Base-by-base conservation (phyloP, 2,113 vertebrate species). In the Columbina picui region DNA sequence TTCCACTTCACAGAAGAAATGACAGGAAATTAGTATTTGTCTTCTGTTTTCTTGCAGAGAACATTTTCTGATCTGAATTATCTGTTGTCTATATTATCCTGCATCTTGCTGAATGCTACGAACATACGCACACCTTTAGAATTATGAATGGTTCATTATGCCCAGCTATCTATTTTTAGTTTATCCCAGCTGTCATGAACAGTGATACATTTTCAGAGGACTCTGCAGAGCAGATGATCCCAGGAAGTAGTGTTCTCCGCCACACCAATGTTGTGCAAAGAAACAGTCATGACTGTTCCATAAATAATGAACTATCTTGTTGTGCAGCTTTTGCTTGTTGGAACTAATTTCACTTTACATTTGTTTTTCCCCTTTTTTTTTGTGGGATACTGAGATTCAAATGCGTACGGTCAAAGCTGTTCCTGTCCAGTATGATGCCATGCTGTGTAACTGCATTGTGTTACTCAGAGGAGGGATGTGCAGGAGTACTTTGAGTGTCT, bases 381-480 rank as follows among this genome's bases (percentile, higher is more conserved):
- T 69, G 21, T 50, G 32, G 39, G 8, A 47, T 55, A 49, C 13
- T 53, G 45, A 30, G 8, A 60, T 52, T 76, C 36, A 81, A 75
- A 56, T 56, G 30, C 69, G 9, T 64, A 84, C 84, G 34, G 32
- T 84, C 16, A 71, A 73, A 87, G 7, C 20, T 29, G 14, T 45
- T 6, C n/a, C 55, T 52, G 12, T 56, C 19, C 11, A 8, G 22
- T 50, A 36, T 29, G 53, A 49, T 75, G 38, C 12, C 0, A 0
- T 71, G n/a, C 20, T 64, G 9, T 64, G 30, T 63, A 69, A 34
- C 15, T 34, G 25, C 21, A 34, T 8, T 25, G 2, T 32, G n/a
- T 34, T 67, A 45, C 52, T 82, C 60, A 80, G n/a, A 67, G 50
- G 26, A 47, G 10, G n/a, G 23, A 67, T 61, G 39, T 49, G 53